Conservation (phyloP, 2,797 vertebrate species). For the Silurus lanzhouensis region DNA sequence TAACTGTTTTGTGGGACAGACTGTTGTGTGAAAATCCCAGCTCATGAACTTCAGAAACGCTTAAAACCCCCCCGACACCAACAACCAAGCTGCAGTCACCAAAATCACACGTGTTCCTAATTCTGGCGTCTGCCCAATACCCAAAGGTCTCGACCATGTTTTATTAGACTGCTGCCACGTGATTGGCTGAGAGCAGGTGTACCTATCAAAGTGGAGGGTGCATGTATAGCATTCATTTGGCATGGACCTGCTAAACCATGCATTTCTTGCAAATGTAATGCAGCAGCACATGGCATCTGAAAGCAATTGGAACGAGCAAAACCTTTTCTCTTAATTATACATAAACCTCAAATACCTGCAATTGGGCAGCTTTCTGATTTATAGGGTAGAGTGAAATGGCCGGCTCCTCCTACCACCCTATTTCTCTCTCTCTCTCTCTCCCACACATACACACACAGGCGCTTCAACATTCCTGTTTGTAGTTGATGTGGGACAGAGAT, state of each 20-base stretch:
- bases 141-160: too few relatives aligned
- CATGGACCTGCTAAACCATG: too few relatives aligned
- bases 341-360: neutral
- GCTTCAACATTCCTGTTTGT: neutral
- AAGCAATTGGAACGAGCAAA: neutral
- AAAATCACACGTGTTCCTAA: too few relatives aligned
- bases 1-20: too few relatives aligned
- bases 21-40: too few relatives aligned
- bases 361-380: neutral
- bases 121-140: too few relatives aligned
- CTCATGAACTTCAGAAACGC: too few relatives aligned
- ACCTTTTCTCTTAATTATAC: neutral
- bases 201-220: neutral
- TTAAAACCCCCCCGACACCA: too few relatives aligned
- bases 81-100: too few relatives aligned
- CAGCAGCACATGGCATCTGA: neutral
- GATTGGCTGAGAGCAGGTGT: neutral
- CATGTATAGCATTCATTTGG: too few relatives aligned
- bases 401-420: neutral
- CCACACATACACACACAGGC: neutral
- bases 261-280: too few relatives aligned
- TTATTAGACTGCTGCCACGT: neutral
- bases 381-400: neutral
- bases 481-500: neutral
- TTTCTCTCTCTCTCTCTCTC: neutral